Percentiles rank a stretch among this genome's conserved stretches.
These are phyloP conservation scores for Endotricha flammealis DNA, from an alignment of 2,888 invertebrate genomes.

Conservation along the genomic window DNA sequence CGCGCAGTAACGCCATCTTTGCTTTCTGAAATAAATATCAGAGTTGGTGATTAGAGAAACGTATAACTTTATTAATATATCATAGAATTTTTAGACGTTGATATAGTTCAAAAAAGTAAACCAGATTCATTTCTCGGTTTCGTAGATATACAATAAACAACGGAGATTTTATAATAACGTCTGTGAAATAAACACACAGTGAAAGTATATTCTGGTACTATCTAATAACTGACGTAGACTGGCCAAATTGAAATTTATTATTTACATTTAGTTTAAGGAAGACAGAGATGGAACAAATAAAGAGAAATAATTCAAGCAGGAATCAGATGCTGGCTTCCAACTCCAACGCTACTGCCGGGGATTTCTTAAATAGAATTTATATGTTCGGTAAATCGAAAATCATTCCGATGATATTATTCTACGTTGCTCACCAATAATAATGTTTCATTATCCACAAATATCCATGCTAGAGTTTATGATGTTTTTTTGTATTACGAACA, in stretches of 20 bases:
- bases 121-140: no score
- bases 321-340: not conserved
- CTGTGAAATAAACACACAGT: not conserved
- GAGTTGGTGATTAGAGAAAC: constrained; percentile 29
- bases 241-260: not conserved
- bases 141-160: not conserved
- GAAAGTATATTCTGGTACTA: not conserved
- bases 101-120: no score
- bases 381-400: not conserved
- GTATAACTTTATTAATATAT: no score
- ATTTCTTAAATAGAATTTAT: not conserved
- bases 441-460: no score
- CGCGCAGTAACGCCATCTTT: constrained; percentile 49
- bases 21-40: constrained; percentile 25
- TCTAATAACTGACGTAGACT: no score
- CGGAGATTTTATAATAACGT: not conserved
- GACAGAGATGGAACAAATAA: constrained; percentile 12
- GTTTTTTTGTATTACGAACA: no score
- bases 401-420: not conserved
- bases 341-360: not conserved
- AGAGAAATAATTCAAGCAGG: not conserved
- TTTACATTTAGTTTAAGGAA: not conserved
- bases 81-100: not conserved
- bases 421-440: no score
- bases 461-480: no score